A percentile compares a stretch with the other conserved stretches of the same genome.
phyloP scores from a whole-genome alignment of 2,113 vertebrate species.

The Montifringilla adamsi region DNA sequence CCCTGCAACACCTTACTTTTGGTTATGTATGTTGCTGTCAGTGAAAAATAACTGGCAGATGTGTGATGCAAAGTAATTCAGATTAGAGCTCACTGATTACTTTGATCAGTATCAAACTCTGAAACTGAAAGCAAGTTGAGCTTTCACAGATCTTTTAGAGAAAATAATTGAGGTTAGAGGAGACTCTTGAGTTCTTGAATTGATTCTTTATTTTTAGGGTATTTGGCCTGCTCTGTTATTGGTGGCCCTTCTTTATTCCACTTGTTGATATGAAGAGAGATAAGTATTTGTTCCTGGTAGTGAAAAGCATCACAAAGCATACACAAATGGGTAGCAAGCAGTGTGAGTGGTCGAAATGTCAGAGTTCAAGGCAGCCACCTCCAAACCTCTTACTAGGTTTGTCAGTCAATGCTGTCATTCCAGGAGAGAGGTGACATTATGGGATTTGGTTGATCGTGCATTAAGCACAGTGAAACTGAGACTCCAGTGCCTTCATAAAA shows the following conservation, averaged over 20 bases:
- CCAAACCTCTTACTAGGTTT: neutral
- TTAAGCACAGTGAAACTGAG: neutral
- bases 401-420: accelerated
- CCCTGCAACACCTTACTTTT: conserved; percentile 19
- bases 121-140: conserved; percentile 16
- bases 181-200: neutral
- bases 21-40: neutral
- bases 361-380: neutral
- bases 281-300: neutral
- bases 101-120: neutral
- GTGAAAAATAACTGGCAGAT: neutral
- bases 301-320: neutral
- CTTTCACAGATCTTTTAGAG: neutral
- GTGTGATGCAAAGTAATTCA: neutral
- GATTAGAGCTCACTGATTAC: neutral
- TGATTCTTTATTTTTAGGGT: neutral
- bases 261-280: neutral
- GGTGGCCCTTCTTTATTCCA: neutral
- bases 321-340: neutral
- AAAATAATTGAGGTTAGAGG: neutral
- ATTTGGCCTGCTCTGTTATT: neutral
- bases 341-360: neutral
- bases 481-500: neutral
- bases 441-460: neutral
- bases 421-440: neutral